Base-by-base conservation (phyloP, 2,113 vertebrate species). In the Corydoras maculifer region DNA sequence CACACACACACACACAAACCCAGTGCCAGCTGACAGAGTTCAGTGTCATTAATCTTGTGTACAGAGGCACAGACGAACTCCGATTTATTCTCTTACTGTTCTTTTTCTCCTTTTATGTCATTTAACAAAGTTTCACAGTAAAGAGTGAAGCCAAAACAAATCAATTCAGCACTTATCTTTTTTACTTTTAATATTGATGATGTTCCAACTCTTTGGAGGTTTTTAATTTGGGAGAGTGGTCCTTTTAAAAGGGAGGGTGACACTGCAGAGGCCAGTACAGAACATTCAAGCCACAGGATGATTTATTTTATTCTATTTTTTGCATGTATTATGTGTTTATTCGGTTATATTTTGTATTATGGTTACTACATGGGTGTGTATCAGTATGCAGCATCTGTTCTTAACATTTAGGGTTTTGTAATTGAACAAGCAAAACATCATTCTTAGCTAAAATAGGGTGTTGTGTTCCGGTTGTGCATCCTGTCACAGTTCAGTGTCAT, bases 31-130 rank as follows among this genome's bases (percentile, higher is more conserved):
- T 79, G 82, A 25, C 18, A 25, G 18, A 83, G 81, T 76, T 85
- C 67, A 81, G 71, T 69, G 82, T 81, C 81, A 84, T 85, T 84
- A 86, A 86, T 87, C 83, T 84, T 79, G 74, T 79, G 74, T 70
- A 65, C 60, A 75, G 76, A 72, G 57, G 13, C 25, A 49, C 70
- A 15, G 12, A 25, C 18, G 18, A 25, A 25, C 18, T 25, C 18
- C 18, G 18, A 25, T 25, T 25, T 2, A 25, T 25, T 25, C 18
- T 25, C 18, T 25, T 25, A 25, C 18, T 25, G 18, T 25, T 25
- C 18, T 25, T 25, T 25, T 25, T 30, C 15, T 50, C n/a, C 35
- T 10, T 49, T 1, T 60, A 49, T 50, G 13, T 9, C 6, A 25
- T 31, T 35, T 5, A 0, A 5, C 50, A n/a, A 3, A 13, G 6